Conservation (phyloP, 92 coral and sea anemone genomes). For the Umimayanthus kanabou region DNA sequence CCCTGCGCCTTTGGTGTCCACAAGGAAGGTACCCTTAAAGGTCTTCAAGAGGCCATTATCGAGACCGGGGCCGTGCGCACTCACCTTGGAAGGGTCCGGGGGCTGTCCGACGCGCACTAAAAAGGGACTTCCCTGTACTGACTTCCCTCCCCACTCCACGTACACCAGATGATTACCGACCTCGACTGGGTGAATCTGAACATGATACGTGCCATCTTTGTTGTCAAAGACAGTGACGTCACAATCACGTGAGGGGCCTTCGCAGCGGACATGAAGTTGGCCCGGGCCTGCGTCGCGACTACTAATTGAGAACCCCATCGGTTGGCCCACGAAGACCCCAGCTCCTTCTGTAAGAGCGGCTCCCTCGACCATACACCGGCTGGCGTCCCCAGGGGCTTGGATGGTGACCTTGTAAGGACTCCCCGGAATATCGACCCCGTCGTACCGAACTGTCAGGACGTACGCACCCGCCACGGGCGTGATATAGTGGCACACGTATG, state of each 20-base stretch:
- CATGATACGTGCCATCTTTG: slow-evolving; percentile 87
- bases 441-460: slow-evolving; percentile 78
- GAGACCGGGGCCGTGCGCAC: slow-evolving; percentile 77
- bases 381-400: slow-evolving; percentile 60
- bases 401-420: slow-evolving; percentile 93
- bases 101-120: slow-evolving; percentile 88
- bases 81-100: slow-evolving; percentile 60
- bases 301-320: slow-evolving; percentile 83
- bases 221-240: slow-evolving; percentile 92
- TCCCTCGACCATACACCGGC: slow-evolving; percentile 54
- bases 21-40: slow-evolving; percentile 92
- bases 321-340: slow-evolving; percentile 72
- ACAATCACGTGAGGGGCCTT: slow-evolving; percentile 92
- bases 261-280: slow-evolving; percentile 87
- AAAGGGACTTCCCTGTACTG: slow-evolving; percentile 96
- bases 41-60: slow-evolving; percentile 77
- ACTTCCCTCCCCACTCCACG: slow-evolving; percentile 90
- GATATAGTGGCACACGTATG: slow-evolving; percentile 82
- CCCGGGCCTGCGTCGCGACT: slow-evolving; percentile 91
- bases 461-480: slow-evolving; percentile 88
- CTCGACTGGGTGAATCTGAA: slow-evolving; percentile 88
- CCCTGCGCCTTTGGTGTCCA: slow-evolving; percentile 97
- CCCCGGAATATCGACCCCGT: slow-evolving; percentile 78
- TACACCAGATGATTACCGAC: slow-evolving; percentile 85
- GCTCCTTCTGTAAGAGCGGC: slow-evolving; percentile 60